Base-by-base conservation (phyloP, 2,113 vertebrate species). In the Peucedramus taeniatus region DNA sequence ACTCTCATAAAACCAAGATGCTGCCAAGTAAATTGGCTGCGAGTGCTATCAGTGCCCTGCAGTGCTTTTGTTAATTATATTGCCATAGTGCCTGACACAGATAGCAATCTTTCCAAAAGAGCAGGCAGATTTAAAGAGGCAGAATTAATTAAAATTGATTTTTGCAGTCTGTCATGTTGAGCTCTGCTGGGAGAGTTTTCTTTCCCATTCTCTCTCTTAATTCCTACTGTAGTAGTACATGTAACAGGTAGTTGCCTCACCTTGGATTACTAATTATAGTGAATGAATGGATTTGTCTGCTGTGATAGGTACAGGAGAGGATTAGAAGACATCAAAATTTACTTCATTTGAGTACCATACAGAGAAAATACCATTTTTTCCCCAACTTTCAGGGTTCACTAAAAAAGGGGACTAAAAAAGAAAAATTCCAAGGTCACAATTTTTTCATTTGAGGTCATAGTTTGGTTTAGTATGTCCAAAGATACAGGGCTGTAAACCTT, bases 81-180 rank as follows among this genome's bases (percentile, higher is more conserved):
- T 97, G 88, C 97, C 88, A 45, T 92, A 93, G 90, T 78, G 83
- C 94, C 88, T 83, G 87, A 93, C 2, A 60, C 66, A 96, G 98
- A 97, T 97, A 97, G 77, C 76, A 86, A 98, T 98, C 97, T 97
- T 94, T 97, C 87, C 95, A 96, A 97, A 98, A 96, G 72, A 97
- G 90, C 88, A 93, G 91, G 84, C 92, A 96, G 93, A 97, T 97
- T 97, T 97, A 97, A 97, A 98, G 95, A 97, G 97, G 96, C 94
- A 98, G 97, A 97, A 98, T 97, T 97, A 98, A 98, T 98, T 97
- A 98, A 98, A 98, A 98, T 97, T 97, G 98, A 98, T 98, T 97
- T 95, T 65, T 91, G 87, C 85, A 92, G 70, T 95, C 91, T 97
- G 92, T 97, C 96, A 81, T 72, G 79, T 69, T 92, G 87, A 96